Evolutionary conservation across 2,113 vertebrate genomes (phyloP).

Genomic region (Eubucco bourcierii): DNA sequence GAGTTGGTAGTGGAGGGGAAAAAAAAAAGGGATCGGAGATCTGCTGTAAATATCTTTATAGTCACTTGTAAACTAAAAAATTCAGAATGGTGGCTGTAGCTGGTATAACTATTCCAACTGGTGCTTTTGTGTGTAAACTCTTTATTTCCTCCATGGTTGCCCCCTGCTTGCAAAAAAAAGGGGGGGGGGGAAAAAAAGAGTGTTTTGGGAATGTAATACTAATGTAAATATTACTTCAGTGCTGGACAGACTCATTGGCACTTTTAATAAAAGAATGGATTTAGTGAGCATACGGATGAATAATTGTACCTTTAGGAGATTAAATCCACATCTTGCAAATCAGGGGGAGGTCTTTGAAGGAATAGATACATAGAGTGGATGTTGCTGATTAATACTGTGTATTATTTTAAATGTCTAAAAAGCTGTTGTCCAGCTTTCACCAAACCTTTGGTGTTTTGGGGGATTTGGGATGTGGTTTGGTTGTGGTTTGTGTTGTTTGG

Average conservation of each 20-base stretch:
- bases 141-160: not conserved
- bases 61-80: not conserved
- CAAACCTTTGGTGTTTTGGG: not conserved
- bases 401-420: not conserved
- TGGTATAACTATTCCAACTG: not conserved
- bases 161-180: not conserved
- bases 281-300: not conserved
- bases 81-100: not conserved
- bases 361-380: not conserved
- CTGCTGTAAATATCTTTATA: not conserved
- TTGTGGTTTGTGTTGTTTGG: too few relatives aligned
- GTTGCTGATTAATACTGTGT: not conserved
- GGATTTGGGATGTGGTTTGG: not conserved
- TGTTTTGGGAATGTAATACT: not conserved
- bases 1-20: accelerated
- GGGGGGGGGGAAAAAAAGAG: not conserved
- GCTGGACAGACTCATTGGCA: not conserved
- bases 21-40: not conserved
- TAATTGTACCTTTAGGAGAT: not conserved
- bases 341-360: not conserved
- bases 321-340: not conserved
- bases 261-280: not conserved
- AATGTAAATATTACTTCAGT: not conserved
- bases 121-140: not conserved
- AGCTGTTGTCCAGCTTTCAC: not conserved